Evolutionary conservation across 2,888 invertebrate species (phyloP).

Genomic region (Philereme vetulata): DNA sequence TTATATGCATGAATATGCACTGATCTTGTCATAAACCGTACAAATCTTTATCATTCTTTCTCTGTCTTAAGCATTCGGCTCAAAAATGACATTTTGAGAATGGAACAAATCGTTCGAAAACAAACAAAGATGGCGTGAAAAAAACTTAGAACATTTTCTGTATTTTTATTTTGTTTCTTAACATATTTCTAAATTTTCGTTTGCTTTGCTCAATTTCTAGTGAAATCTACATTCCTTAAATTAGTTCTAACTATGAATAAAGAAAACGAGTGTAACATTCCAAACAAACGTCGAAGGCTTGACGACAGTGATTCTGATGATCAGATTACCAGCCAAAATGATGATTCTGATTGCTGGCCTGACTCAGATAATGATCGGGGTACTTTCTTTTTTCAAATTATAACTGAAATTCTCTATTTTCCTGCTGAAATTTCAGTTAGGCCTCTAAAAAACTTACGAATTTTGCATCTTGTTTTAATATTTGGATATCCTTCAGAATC

Average conservation of each 20-base stretch:
- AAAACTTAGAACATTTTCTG: not conserved
- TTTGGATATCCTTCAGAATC: constrained; percentile 74
- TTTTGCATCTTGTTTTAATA: not conserved
- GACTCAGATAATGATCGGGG: constrained; percentile 67
- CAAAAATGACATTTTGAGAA: not conserved
- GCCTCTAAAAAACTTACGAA: not conserved
- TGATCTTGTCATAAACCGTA: not conserved
- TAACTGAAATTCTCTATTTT: not conserved
- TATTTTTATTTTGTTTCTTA: constrained; percentile 6
- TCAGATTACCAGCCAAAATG: constrained; percentile 55
- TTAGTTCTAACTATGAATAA: constrained; percentile 58
- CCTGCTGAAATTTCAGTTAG: not conserved
- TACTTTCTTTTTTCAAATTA: constrained; percentile 39
- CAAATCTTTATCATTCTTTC: not conserved
- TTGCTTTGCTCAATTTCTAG: constrained; percentile 8
- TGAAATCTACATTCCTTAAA: constrained; percentile 20
- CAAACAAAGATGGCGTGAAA: constrained; percentile 23
- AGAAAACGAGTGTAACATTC: constrained; percentile 59
- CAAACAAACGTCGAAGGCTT: constrained; percentile 66
- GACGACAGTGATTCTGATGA: constrained; percentile 57
- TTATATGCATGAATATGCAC: not conserved
- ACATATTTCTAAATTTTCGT: constrained; percentile 1
- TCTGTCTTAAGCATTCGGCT: not conserved
- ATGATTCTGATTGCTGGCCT: constrained; percentile 73
- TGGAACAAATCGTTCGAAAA: constrained; percentile 23